These are phyloP conservation scores for Apamea sordens DNA, from an alignment of 2,888 invertebrate genomes.

Conservation along the genomic window DNA sequence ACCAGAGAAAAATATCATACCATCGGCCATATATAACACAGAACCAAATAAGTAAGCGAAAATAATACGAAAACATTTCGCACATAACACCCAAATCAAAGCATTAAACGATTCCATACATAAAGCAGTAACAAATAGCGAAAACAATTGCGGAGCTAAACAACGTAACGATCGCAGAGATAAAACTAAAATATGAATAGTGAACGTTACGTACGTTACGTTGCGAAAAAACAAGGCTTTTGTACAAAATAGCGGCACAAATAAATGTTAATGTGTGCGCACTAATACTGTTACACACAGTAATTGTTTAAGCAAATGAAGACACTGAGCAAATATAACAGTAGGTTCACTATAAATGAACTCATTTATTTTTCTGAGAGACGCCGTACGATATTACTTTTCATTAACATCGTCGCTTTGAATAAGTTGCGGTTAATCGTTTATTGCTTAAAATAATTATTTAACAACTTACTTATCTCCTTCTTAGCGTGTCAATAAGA, in stretches of 20 bases:
- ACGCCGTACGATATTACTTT: too few species aligned
- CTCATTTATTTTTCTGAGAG: background rate
- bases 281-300: conserved; percentile 37
- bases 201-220: conserved; percentile 31
- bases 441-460: background rate
- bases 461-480: too few species aligned
- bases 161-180: conserved; percentile 38
- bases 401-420: too few species aligned
- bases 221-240: conserved; percentile 46
- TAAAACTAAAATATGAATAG: conserved; percentile 60
- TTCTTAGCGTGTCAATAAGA: too few species aligned
- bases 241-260: conserved; percentile 45
- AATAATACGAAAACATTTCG: conserved; percentile 41
- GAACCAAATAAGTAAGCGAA: conserved; percentile 28
- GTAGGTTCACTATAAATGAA: conserved; percentile 6
- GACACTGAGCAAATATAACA: conserved; percentile 10
- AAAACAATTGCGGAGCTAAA: conserved; percentile 42
- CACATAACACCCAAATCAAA: conserved; percentile 32
- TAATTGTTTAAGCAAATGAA: conserved; percentile 58
- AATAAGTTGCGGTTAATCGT: background rate
- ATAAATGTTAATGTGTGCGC: conserved; percentile 53
- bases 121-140: conserved; percentile 36
- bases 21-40: background rate
- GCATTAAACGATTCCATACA: conserved; percentile 53
- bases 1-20: conserved; percentile 3